phyloP scores from a whole-genome alignment of 2,888 invertebrate species.

The Drymonia ruficornis region DNA sequence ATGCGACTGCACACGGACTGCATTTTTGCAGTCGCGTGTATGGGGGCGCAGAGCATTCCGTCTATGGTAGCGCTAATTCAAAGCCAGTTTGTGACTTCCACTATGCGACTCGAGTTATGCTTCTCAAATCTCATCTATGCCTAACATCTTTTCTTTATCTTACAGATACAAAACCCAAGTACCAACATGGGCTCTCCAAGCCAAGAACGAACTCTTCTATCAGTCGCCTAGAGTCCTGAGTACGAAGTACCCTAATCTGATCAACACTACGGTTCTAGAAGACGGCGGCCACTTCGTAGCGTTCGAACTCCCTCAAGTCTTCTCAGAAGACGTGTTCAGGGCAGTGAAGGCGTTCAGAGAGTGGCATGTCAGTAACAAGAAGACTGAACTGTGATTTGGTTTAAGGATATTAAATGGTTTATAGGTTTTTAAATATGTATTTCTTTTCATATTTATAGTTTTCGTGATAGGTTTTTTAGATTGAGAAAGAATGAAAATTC shows the following conservation, averaged over 20 bases:
- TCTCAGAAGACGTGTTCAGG: constrained; percentile 87
- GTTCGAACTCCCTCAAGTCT: constrained; percentile 88
- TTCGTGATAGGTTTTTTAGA: too few relatives aligned
- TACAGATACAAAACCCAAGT: constrained; percentile 48
- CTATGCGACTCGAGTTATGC: too few relatives aligned
- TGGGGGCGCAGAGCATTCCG: too few relatives aligned
- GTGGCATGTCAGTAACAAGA: constrained; percentile 41
- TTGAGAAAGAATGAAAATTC: too few relatives aligned
- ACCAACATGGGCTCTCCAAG: constrained; percentile 88
- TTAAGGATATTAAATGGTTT: constrained; percentile 27
- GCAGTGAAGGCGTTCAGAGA: constrained; percentile 59
- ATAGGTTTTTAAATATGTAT: constrained; percentile 14
- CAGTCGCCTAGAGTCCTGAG: constrained; percentile 83
- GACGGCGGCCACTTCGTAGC: constrained; percentile 95
- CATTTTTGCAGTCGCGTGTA: too few relatives aligned
- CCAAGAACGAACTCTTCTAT: constrained; percentile 87
- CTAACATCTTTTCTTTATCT: too few relatives aligned
- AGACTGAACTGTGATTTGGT: constrained; percentile 51
- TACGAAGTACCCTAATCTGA: constrained; percentile 85
- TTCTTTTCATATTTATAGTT: constrained; percentile 1
- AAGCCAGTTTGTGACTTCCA: too few relatives aligned
- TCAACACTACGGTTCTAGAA: constrained; percentile 85
- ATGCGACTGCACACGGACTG: too few relatives aligned
- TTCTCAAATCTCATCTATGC: too few relatives aligned
- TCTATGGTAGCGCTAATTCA: too few relatives aligned